phyloP scores from a whole-genome alignment of 2,113 vertebrate genomes.

The Halichoeres trimaculatus region DNA sequence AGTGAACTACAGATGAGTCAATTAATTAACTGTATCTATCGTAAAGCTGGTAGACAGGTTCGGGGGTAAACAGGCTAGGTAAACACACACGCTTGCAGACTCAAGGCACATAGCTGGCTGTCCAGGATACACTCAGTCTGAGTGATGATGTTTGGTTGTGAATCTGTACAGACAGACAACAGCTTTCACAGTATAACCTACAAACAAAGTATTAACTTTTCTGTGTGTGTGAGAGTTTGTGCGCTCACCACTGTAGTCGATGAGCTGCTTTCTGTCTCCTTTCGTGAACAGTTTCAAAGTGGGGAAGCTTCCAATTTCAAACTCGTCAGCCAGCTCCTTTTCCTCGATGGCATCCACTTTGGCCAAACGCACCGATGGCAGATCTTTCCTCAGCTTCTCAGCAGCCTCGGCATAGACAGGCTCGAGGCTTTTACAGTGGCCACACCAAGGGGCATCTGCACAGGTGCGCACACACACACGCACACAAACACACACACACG shows the following conservation, averaged over 20 bases:
- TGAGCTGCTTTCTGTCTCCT: conserved; percentile 84
- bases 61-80: background rate
- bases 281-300: conserved; percentile 87
- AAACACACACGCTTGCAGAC: background rate
- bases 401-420: conserved; percentile 87
- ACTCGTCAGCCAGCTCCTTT: conserved; percentile 85
- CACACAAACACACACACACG: background rate
- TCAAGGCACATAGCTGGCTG: background rate
- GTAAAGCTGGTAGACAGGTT: background rate
- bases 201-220: too few relatives aligned
- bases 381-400: conserved; percentile 76
- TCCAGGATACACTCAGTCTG: background rate
- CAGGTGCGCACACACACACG: background rate
- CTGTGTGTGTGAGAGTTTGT: background rate
- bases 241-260: conserved; percentile 81
- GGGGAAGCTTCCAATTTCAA: conserved; percentile 84
- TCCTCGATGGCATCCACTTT: conserved; percentile 88
- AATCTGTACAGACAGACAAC: background rate
- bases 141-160: background rate
- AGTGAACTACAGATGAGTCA: background rate
- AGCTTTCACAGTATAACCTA: background rate
- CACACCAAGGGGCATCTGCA: conserved; percentile 91
- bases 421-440: conserved; percentile 88
- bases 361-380: conserved; percentile 76
- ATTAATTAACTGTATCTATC: background rate